These are phyloP conservation scores for Chrysemys picta DNA, from an alignment of 2,113 vertebrate species.

Conservation along the genomic window DNA sequence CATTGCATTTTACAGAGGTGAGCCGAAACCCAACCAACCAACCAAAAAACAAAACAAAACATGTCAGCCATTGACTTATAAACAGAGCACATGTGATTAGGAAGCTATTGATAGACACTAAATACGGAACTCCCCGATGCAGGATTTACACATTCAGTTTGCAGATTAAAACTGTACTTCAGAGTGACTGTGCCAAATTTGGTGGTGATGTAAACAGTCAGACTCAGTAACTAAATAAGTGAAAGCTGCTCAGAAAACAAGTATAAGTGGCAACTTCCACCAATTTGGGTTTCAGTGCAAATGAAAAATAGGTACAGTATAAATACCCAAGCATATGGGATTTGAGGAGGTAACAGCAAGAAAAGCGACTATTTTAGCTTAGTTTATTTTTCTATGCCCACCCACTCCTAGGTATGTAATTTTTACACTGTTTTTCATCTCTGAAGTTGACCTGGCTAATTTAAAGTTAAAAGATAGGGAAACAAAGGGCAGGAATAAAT, in stretches of 20 bases:
- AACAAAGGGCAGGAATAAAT: no score
- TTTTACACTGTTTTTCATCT: not conserved
- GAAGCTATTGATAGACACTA: not conserved
- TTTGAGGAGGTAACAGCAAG: not conserved
- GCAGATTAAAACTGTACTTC: not conserved
- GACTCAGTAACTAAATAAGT: not conserved
- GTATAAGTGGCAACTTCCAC: not conserved
- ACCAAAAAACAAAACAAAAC: not conserved
- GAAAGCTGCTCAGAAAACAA: not conserved
- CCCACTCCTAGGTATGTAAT: not conserved
- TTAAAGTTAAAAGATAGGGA: not conserved
- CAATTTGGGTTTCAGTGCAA: not conserved
- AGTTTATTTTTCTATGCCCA: not conserved
- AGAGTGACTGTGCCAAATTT: not conserved
- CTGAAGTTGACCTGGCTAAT: not conserved
- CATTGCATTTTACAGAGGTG: fast-evolving
- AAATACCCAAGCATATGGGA: not conserved
- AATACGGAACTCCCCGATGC: not conserved
- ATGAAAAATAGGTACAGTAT: no score
- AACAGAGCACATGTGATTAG: not conserved
- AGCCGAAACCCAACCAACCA: not conserved
- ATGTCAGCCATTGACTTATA: not conserved
- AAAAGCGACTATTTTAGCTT: not conserved
- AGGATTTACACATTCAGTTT: not conserved
- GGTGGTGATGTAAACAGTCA: not conserved